Evolutionary conservation across 2,888 invertebrate genomes (phyloP), one percentile per base, ranked within the genome.

Genomic region (Linhomoeus sp.): DNA sequence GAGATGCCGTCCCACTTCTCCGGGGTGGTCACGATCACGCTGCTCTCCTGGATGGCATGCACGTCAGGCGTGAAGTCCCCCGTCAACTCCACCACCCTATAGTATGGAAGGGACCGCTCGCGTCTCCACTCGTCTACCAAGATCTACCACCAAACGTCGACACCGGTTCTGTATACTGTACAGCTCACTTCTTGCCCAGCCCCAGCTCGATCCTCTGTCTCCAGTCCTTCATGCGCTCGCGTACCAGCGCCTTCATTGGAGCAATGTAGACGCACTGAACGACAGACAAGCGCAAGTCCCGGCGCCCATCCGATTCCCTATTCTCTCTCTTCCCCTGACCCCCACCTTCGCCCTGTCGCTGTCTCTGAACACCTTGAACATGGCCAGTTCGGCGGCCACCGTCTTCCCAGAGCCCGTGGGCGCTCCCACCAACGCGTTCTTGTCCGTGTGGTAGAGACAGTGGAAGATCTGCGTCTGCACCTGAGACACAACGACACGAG

Each of bases 321-420:
- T 38, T 38, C 5, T 38, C 5, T 12, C 12, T 33, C 15, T 33
- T 33, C 37, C 7, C 37, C 3, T 17, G 19, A 37, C 19, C 3
- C n/a, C 15, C 2, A 41, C 41, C 41, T 43, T 43, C 3, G 43
- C 43, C 9, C 3, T 33, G 33, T n/a, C 20, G 7, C 15, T 2
- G 5, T 20, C n/a, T 15, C 23, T 3, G 23, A 52, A 47, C 37
- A 47, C 43, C 1, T 88, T 73, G 60, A 92, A 85, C 72, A 97
- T 88, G 39, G 94, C 94, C 25, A 99, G 76, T 68, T 99, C 97
- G 0, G 97, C 94, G 0, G 84, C 88, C 42, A 94, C 84, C 0
- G 97, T 99, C 73, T 99, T 99, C 36, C 97, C 97, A 0, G 90
- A 90, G 1, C 87, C 87, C 0, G 90, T 92, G 0, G 90, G 90